These are phyloP conservation scores for Centropyge bicolor DNA, from an alignment of 2,797 vertebrate genomes.

Conservation along the genomic window DNA sequence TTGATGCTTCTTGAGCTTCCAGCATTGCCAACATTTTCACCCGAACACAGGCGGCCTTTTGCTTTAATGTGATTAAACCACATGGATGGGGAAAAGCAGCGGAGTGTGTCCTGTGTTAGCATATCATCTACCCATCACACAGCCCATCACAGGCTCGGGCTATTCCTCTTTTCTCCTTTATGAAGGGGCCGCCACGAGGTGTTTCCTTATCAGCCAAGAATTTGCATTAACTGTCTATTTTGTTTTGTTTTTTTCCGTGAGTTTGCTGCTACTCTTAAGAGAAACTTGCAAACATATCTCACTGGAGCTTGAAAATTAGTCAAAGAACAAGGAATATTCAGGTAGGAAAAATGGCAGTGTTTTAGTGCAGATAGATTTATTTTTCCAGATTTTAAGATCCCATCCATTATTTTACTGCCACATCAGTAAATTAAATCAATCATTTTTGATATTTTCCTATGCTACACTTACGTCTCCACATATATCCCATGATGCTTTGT, in stretches of 20 bases:
- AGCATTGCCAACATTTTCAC: slow-evolving; percentile 12
- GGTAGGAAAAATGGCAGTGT: slow-evolving; percentile 1
- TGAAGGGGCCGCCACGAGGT: slow-evolving; percentile 31
- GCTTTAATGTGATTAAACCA: slow-evolving; percentile 71
- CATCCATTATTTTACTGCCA: background rate
- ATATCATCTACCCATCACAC: slow-evolving; percentile 70
- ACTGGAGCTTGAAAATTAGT: slow-evolving; percentile 1
- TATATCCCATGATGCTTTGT: background rate
- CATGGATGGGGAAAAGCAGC: slow-evolving; percentile 58
- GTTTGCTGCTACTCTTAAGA: slow-evolving; percentile 6
- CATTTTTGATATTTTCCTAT: background rate
- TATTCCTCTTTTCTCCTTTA: slow-evolving; percentile 39
- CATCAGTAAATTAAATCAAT: background rate
- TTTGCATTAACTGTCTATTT: slow-evolving; percentile 26
- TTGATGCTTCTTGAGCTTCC: slow-evolving; percentile 25
- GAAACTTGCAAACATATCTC: background rate
- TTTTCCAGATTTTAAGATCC: background rate
- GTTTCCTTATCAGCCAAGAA: slow-evolving; percentile 46
- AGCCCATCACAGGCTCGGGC: slow-evolving; percentile 42
- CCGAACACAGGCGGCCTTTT: slow-evolving; percentile 54
- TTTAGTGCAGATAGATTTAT: background rate
- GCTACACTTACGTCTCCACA: no score
- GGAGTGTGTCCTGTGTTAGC: slow-evolving; percentile 70
- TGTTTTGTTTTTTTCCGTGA: slow-evolving; percentile 36
- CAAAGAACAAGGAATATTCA: background rate